These are phyloP conservation scores for Orcinus orca DNA, from an alignment of 2,113 vertebrate species.

Conservation along the genomic window DNA sequence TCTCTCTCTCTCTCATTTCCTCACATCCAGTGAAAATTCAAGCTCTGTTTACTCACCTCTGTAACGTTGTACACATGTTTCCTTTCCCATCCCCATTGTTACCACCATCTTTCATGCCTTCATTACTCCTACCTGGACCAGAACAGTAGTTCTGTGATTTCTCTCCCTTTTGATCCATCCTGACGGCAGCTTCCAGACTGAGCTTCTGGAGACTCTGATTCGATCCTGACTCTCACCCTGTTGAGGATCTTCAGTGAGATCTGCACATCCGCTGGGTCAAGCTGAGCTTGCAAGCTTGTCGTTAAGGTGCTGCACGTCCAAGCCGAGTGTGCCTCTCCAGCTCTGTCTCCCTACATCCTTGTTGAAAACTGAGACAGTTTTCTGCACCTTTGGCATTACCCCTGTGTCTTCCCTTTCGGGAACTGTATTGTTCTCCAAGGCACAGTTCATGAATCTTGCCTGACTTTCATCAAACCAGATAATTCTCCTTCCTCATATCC, in stretches of 20 bases:
- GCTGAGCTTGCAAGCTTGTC: background rate
- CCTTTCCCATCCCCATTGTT: background rate
- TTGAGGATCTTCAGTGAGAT: background rate
- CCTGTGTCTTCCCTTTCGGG: background rate
- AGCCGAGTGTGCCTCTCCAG: background rate
- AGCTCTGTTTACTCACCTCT: background rate
- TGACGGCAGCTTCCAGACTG: background rate
- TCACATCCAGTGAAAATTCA: background rate
- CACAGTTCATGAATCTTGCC: background rate
- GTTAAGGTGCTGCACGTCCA: background rate
- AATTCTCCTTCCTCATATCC: background rate
- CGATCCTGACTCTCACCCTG: background rate
- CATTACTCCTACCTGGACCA: background rate
- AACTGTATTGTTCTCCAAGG: background rate
- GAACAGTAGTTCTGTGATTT: background rate
- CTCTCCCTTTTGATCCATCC: background rate
- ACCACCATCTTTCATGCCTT: background rate
- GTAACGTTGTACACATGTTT: background rate
- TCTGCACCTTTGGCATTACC: background rate
- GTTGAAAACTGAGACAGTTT: background rate
- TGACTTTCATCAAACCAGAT: background rate
- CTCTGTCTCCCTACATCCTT: background rate
- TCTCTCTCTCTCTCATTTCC: background rate
- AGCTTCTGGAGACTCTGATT: background rate
- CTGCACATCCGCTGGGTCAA: background rate